phyloP scores from a whole-genome alignment of 2,888 invertebrate genomes.

The Chymomyza caudatula region DNA sequence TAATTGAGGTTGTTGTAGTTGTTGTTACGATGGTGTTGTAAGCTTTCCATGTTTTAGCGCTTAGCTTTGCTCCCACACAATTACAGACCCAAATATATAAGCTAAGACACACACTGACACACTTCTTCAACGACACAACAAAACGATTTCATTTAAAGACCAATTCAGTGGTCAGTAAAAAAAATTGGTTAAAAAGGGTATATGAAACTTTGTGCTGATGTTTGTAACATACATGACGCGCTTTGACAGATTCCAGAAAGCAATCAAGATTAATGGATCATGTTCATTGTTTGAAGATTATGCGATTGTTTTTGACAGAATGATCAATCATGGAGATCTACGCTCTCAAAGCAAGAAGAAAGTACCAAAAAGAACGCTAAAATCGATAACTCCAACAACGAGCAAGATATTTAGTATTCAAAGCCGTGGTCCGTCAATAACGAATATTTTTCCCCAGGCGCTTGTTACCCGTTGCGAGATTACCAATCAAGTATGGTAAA shows the following conservation, averaged over 20 bases:
- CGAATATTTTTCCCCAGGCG: too few species aligned
- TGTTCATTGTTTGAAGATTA: neutral
- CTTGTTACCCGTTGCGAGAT: too few species aligned
- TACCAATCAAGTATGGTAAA: too few species aligned
- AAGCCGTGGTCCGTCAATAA: too few species aligned
- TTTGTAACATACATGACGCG: neutral
- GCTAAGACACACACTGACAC: neutral
- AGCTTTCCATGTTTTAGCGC: conserved; percentile 49
- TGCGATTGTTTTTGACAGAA: neutral
- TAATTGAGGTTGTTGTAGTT: conserved; percentile 9
- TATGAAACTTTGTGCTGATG: neutral
- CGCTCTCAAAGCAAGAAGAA: neutral
- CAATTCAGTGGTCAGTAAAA: neutral
- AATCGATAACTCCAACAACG: too few species aligned
- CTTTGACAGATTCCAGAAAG: neutral
- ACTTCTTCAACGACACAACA: neutral
- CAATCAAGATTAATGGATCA: neutral
- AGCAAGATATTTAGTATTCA: too few species aligned
- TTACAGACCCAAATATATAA: neutral
- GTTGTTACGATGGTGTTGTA: conserved; percentile 30
- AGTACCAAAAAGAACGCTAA: too few species aligned
- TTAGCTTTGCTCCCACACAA: neutral
- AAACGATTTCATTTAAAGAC: neutral
- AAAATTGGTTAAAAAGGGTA: neutral
- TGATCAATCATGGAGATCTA: neutral